Base-by-base conservation (phyloP, 2,888 invertebrate species). In the Acanthopleura granulata region DNA sequence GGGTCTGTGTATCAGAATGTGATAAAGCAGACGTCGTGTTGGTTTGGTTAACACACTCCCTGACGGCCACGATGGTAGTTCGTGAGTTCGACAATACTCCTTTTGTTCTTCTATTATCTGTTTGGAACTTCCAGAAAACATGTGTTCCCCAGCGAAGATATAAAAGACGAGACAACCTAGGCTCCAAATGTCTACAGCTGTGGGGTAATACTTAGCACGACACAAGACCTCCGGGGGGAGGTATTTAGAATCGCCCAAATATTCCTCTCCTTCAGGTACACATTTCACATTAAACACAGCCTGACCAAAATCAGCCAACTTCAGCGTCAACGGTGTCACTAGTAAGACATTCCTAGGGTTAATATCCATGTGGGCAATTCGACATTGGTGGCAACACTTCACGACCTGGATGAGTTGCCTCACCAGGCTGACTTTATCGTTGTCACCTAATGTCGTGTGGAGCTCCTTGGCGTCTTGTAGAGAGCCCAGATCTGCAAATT, bases 251-350 rank as follows among this genome's bases (percentile, higher is more conserved):
- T 66, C 66, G 6, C 66, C 66, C 16, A 66, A 27, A 27, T 66
- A 66, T 27, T 66, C 27, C 22, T 66, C 29, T 16, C 29, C 66
- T 25, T 22, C 66, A n/a, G 18, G n/a, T 22, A 57, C 4, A n/a
- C 3, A 18, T n/a, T 57, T 22, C 3, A 22, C n/a, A n/a, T 18
- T n/a, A 22, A 57, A 57, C 66, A 66, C 4, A 6, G 66, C 66
- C 25, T 66, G 66, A 16, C 66, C 66, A 66, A 66, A 66, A 27
- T 66, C 66, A 27, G 66, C 66, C 29, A 66, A 27, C 25, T 66
- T 66, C 25, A 66, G 29, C 1, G 22, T 66, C 25, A 66, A 25
- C 14, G 66, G 66, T 3, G 3, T 16, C 15, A 27, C 18, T 6
- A 66, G 66, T 25, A 66, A 66, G 15, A 66, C 66, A 27, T 66